Evolutionary conservation across 2,888 invertebrate genomes (phyloP).

Genomic region (Myathropa florea): DNA sequence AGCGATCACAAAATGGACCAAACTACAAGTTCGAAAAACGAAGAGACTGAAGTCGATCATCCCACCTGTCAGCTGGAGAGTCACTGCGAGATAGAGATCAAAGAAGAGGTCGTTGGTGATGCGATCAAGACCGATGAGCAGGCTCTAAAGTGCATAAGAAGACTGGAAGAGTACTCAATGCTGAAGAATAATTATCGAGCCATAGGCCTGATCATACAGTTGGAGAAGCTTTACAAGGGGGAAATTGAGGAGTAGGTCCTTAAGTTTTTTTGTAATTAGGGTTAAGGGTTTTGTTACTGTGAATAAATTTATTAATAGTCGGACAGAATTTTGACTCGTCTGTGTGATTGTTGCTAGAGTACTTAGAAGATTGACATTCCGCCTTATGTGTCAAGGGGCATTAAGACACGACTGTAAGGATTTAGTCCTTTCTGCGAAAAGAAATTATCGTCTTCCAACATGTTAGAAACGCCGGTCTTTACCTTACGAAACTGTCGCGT

Average conservation of each 20-base stretch:
- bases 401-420: no score
- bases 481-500: no score
- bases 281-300: background rate
- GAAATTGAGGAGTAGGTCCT: conserved; percentile 36
- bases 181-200: conserved; percentile 78
- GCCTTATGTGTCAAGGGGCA: no score
- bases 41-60: conserved; percentile 19
- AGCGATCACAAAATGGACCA: no score
- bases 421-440: no score
- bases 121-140: conserved; percentile 73
- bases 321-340: no score
- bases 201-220: conserved; percentile 77
- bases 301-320: background rate
- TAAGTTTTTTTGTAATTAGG: background rate
- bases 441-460: no score
- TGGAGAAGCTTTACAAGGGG: conserved; percentile 76
- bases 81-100: background rate
- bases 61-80: background rate
- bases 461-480: no score
- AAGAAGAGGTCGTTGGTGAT: background rate
- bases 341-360: no score
- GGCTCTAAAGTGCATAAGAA: conserved; percentile 76
- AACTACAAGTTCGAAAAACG: conserved; percentile 30
- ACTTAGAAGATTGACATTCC: no score
- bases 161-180: conserved; percentile 78